Base-by-base conservation (phyloP, 92 coral and sea anemone genomes). In the Zoanthus sociatus region DNA sequence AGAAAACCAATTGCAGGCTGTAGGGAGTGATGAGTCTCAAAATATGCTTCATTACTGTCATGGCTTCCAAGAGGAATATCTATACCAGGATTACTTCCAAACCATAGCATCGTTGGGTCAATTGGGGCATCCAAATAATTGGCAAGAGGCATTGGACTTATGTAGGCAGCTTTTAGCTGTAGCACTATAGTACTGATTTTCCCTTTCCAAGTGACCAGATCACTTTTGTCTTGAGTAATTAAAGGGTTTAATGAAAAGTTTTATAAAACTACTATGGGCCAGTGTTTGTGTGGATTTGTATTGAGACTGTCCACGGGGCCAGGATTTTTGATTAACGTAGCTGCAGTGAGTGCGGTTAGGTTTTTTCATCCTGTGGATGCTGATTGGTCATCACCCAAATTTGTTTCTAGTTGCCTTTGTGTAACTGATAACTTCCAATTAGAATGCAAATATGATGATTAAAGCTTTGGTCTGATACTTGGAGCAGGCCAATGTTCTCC, bases 51-150 rank as follows among this genome's bases (percentile, higher is more conserved):
- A 26, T 26, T 26, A 26, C 26, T 26, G 26, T 26, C 26, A 26
- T 26, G 26, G 0, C 26, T 26, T 0, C 26, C 26, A 26, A 0
- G 26, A 26, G 26, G 26, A 26, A 26, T 26, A 26, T 26, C 26
- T 26, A 26, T 26, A 0, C 84, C 93, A 87, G 79, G 90, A 90
- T 18, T 90, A 87, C 88, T 90, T 90, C 87, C 60, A 75, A 70
- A 73, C 85, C 71, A 63, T 71, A 30, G 61, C 78, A 69, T 71
- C 78, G 37, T 71, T 76, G 74, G 91, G 91, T 44, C 77, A 82
- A 48, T 84, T 84, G 83, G 91, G 78, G 79, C 88, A 83, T 31
- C 87, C 86, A 72, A 63, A 68, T 50, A 83, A 83, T 68, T 83
- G 87, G 84, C 89, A 86, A 86, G 73, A 76, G 30, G 89, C 71